phyloP scores from a whole-genome alignment of 2,113 vertebrate genomes.

The Pteruthius melanotis region DNA sequence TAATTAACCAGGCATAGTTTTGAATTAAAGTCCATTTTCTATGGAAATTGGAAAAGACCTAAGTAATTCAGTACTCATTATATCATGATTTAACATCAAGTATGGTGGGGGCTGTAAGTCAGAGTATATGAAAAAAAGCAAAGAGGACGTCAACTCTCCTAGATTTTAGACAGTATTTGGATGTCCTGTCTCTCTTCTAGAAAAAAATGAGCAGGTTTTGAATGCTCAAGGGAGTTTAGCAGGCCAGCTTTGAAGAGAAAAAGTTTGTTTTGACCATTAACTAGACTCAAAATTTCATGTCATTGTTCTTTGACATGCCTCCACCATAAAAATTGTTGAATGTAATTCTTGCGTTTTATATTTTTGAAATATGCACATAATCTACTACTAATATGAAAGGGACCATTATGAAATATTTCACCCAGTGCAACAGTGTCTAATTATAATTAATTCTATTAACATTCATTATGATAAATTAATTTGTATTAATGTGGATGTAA shows the following conservation, averaged over 20 bases:
- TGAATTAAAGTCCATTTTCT: constrained; percentile 79
- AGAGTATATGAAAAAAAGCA: background rate
- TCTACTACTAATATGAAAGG: constrained; percentile 9
- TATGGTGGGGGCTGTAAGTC: background rate
- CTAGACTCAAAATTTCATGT: background rate
- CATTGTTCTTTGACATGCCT: background rate
- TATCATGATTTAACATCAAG: constrained; percentile 53
- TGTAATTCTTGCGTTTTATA: background rate
- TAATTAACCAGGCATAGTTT: constrained; percentile 76
- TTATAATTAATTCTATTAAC: constrained; percentile 53
- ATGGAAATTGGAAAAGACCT: constrained; percentile 73
- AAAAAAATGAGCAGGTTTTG: background rate
- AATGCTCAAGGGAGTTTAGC: background rate
- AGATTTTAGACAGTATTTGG: background rate
- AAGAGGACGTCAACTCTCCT: background rate
- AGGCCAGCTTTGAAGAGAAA: background rate
- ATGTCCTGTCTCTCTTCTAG: background rate
- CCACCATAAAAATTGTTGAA: background rate
- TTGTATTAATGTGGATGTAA: constrained; percentile 27
- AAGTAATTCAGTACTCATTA: constrained; percentile 62
- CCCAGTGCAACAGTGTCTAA: background rate
- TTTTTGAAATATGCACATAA: constrained; percentile 47
- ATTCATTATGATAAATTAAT: constrained; percentile 53
- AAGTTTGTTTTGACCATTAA: background rate
- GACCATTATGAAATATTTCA: constrained; percentile 38